phyloP scores from a whole-genome alignment of 1,140 invertebrate species.

The Saccostrea cuccullata region DNA sequence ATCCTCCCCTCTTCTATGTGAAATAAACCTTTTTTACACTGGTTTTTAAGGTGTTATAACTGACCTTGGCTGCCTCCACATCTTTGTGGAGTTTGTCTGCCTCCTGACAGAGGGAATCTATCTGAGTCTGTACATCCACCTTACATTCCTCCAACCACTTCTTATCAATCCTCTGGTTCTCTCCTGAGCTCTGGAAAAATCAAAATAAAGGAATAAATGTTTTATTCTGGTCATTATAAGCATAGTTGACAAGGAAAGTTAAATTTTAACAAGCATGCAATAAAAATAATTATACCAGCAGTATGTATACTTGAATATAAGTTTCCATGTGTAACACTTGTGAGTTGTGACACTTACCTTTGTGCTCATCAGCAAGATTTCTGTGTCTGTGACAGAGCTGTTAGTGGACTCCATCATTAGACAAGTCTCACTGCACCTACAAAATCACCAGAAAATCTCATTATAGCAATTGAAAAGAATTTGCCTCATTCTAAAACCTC shows the following conservation, averaged over 20 bases:
- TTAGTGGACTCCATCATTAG: constrained; percentile 82
- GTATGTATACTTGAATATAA: no score
- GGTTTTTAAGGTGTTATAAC: not conserved
- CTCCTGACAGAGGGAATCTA: constrained; percentile 43
- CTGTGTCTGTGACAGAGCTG: constrained; percentile 83
- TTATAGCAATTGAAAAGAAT: not conserved
- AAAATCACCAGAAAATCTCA: constrained; percentile 56
- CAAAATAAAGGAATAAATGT: no score
- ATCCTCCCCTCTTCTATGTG: not conserved
- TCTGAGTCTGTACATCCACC: constrained; percentile 46
- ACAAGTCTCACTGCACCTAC: constrained; percentile 85
- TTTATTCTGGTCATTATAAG: no score
- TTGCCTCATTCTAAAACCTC: not conserved
- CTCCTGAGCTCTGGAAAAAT: constrained; percentile 44
- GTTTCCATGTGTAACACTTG: no score
- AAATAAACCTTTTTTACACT: not conserved
- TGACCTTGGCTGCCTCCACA: constrained; percentile 54
- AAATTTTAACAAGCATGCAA: no score
- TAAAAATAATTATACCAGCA: no score
- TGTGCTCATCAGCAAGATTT: constrained; percentile 89
- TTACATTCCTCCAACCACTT: constrained; percentile 54
- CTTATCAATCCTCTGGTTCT: constrained; percentile 46
- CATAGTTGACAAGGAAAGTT: no score
- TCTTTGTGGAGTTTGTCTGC: constrained; percentile 50
- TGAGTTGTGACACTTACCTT: constrained; percentile 62